These are phyloP conservation scores for Styela clava DNA, from an alignment of 23 tunicate genomes.

Conservation along the genomic window DNA sequence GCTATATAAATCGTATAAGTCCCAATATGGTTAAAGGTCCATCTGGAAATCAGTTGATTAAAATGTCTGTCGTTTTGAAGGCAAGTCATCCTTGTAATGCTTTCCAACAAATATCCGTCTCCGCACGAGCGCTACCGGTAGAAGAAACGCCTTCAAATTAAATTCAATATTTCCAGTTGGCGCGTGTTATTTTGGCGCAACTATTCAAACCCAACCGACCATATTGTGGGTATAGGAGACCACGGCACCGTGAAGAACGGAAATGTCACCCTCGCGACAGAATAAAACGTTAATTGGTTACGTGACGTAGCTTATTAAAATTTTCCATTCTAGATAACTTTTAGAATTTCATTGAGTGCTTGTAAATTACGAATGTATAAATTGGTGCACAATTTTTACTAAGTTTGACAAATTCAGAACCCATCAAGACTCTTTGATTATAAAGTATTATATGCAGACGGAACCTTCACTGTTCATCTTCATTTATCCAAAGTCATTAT, in stretches of 20 bases:
- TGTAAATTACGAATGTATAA: no score
- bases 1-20: no score
- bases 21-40: no score
- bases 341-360: no score
- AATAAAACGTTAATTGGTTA: not conserved
- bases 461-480: no score
- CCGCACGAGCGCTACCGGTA: conserved; percentile 1
- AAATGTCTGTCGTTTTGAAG: not conserved
- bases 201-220: not conserved
- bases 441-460: no score
- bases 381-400: no score
- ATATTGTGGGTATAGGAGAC: not conserved
- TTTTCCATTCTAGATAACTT: no score
- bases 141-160: not conserved
- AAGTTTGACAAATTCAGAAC: no score
- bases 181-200: not conserved
- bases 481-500: no score
- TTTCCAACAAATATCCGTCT: not conserved
- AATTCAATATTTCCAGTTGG: not conserved
- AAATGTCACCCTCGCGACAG: not conserved
- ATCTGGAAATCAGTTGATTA: no score
- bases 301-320: not conserved
- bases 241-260: not conserved
- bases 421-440: no score
- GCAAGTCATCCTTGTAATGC: not conserved